Evolutionary conservation across 2,113 vertebrate species (phyloP).

Genomic region (Neolamprologus fasciatus): DNA sequence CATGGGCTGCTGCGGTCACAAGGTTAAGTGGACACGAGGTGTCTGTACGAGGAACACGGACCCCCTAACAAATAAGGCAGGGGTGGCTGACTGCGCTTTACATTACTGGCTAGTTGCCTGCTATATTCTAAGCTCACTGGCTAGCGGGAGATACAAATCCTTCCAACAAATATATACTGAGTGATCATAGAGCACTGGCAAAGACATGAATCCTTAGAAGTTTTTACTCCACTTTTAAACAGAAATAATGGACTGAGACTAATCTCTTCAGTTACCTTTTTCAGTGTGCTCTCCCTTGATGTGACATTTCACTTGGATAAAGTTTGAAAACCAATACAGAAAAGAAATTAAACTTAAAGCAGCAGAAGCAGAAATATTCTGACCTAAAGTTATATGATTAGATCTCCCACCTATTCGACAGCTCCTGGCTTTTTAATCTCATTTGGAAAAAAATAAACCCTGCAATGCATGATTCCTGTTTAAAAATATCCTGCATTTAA

Average conservation of each 20-base stretch:
- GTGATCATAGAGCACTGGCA: background rate
- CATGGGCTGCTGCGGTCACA: conserved; percentile 13
- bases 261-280: background rate
- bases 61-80: conserved; percentile 12
- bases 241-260: background rate
- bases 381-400: background rate
- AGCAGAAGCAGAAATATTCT: background rate
- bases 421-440: background rate
- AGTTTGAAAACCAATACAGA: background rate
- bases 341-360: background rate
- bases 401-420: fast-evolving
- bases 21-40: conserved; percentile 49
- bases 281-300: background rate
- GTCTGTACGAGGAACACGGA: background rate
- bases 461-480: background rate
- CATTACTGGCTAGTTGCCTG: background rate
- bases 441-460: fast-evolving
- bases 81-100: background rate
- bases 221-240: background rate
- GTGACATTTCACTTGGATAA: background rate
- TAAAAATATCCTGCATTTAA: background rate
- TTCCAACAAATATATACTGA: background rate
- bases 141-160: background rate
- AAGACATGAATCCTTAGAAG: background rate
- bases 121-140: background rate